Percentiles rank a stretch among this genome's conserved stretches.
phyloP scores from a whole-genome alignment of 2,888 invertebrate species.

The Ecliptopera silaceata region DNA sequence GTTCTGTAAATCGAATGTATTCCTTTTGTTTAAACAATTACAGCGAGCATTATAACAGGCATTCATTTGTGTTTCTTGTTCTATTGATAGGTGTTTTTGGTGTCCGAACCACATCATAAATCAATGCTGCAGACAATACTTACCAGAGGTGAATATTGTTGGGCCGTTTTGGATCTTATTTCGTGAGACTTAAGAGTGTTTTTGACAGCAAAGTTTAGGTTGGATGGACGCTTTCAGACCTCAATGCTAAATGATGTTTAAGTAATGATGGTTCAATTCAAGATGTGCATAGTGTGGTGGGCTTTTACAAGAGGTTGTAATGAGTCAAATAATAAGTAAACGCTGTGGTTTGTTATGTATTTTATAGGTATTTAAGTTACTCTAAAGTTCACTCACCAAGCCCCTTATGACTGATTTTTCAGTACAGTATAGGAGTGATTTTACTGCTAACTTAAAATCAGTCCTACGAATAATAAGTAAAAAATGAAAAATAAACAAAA shows the following conservation, averaged over 20 bases:
- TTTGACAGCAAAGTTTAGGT: constrained; percentile 18
- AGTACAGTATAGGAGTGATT: no score
- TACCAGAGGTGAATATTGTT: constrained; percentile 38
- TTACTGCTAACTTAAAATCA: no score
- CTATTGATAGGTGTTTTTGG: constrained; percentile 76
- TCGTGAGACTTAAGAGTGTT: constrained; percentile 1
- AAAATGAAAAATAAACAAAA: no score
- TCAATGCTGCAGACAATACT: constrained; percentile 62
- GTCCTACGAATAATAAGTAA: no score
- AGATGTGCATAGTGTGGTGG: constrained; percentile 56
- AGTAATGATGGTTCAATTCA: constrained; percentile 72
- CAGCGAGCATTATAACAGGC: constrained; percentile 73
- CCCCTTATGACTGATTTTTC: no score
- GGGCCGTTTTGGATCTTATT: constrained; percentile 46
- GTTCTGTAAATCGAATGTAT: constrained; percentile 40
- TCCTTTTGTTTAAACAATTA: constrained; percentile 80
- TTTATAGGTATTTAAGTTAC: no score
- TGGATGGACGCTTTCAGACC: constrained; percentile 38
- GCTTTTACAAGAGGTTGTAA: constrained; percentile 50
- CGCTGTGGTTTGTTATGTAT: no score
- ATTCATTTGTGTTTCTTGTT: constrained; percentile 79
- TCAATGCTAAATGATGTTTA: constrained; percentile 64
- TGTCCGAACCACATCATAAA: constrained; percentile 80
- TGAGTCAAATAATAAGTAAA: constrained; percentile 36
- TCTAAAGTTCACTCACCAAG: no score